Conservation (phyloP, 2,888 invertebrate species). For the Melanostoma scalare region DNA sequence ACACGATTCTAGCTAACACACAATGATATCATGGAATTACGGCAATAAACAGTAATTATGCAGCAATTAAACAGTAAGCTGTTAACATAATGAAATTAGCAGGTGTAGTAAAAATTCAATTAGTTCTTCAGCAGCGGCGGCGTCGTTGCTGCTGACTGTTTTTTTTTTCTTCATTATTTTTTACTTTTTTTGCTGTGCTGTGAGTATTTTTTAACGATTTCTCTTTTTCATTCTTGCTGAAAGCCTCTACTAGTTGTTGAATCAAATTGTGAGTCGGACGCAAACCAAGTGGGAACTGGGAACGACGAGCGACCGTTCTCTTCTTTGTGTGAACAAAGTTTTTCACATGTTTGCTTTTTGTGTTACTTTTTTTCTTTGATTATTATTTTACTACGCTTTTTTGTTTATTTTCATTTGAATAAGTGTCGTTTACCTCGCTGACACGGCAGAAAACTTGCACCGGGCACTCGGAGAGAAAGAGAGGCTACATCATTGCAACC, state of each 20-base stretch:
- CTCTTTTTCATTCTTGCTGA: constrained; percentile 18
- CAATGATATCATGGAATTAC: constrained; percentile 73
- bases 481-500: constrained; percentile 3
- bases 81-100: constrained; percentile 73
- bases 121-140: constrained; percentile 59
- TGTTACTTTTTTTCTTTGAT: constrained; percentile 17
- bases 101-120: constrained; percentile 73
- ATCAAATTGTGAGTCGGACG: background rate
- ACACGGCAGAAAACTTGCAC: constrained; percentile 61
- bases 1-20: constrained; percentile 69
- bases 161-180: too few relatives aligned
- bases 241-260: constrained; percentile 25
- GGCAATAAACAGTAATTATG: constrained; percentile 73
- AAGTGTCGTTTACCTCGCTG: constrained; percentile 73
- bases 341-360: constrained; percentile 62
- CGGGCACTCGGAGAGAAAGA: constrained; percentile 42
- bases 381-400: constrained; percentile 20
- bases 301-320: constrained; percentile 23
- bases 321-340: constrained; percentile 73
- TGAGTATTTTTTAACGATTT: constrained; percentile 35
- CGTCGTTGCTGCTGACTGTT: constrained; percentile 10
- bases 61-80: constrained; percentile 73
- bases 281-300: constrained; percentile 42
- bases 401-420: constrained; percentile 65
- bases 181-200: constrained; percentile 34